Evolutionary conservation across 2,797 vertebrate species (phyloP).

Genomic region (Danio tinwini): DNA sequence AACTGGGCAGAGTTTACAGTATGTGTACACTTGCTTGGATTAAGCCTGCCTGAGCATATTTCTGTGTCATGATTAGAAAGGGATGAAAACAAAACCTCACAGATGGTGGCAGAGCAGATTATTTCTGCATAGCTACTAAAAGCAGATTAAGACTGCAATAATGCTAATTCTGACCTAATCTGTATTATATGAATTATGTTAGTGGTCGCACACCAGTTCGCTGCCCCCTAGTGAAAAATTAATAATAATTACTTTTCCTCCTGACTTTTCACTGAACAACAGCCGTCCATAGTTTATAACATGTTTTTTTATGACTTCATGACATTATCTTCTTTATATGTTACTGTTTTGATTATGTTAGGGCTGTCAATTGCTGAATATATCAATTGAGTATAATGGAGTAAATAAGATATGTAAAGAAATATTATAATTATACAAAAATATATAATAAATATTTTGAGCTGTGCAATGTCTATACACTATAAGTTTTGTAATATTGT

Average conservation of each 20-base stretch:
- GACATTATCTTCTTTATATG: too few species aligned
- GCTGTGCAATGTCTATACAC: too few species aligned
- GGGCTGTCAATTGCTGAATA: too few species aligned
- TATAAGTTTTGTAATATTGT: too few species aligned
- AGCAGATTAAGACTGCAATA: slow-evolving; percentile 29
- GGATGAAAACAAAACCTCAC: slow-evolving; percentile 31
- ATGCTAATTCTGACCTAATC: slow-evolving; percentile 42
- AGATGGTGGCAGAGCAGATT: slow-evolving; percentile 12
- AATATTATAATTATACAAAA: too few species aligned
- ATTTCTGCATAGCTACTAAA: slow-evolving; percentile 24
- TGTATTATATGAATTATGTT: slow-evolving; percentile 31
- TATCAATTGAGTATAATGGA: too few species aligned
- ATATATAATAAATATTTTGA: too few species aligned
- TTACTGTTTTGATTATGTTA: neutral
- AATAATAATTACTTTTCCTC: neutral
- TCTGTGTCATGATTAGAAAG: slow-evolving; percentile 17
- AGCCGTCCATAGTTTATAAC: neutral
- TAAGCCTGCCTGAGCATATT: slow-evolving; percentile 32
- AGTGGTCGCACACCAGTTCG: neutral
- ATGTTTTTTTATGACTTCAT: neutral
- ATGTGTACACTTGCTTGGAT: slow-evolving; percentile 16
- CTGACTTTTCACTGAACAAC: neutral
- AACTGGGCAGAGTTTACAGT: neutral
- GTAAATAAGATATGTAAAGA: too few species aligned
- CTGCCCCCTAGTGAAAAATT: slow-evolving; percentile 1